Base-by-base conservation (phyloP, 2,113 vertebrate genomes). In the Peucedramus taeniatus region DNA sequence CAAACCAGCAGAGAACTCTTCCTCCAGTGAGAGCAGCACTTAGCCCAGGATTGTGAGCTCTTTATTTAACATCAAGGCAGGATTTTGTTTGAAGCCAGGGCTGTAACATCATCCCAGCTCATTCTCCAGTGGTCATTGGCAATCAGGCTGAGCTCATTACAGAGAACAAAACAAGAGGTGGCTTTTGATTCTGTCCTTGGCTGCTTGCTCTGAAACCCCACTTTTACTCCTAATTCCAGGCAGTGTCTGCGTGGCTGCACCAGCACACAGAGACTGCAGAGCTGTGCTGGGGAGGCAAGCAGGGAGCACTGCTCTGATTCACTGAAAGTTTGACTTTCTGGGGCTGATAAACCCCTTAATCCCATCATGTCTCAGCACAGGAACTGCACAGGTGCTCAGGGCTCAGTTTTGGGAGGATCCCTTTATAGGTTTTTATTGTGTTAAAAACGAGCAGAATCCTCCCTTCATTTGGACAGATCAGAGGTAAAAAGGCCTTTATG, bases 51-150 rank as follows among this genome's bases (percentile, higher is more conserved):
- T 16, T 44, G 50, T 51, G 35, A 26, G 31, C 33, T 35, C 79
- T 83, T 87, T 40, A 68, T 68, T 88, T 47, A 81, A 77, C 91
- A 87, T 93, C 94, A 74, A 90, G 86, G 80, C 83, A 63, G 89
- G 65, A 6, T 54, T 83, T 42, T 80, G 76, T 93, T 93, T 93
- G 95, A 95, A 92, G 94, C 71, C 80, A 31, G 80, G 24, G 45
- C 66, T 92, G 27, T 45, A 88, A 19, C 83, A 70, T 79, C 84
- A 79, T 79, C 77, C 54, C 80, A 50, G 78, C 57, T 86, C 47
- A 28, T 81, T 87, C 40, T 50, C 0, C 9, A 33, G 47, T n/a
- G 83, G 6, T 57, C 4, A 8, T 44, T 83, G 90, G 71, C 80
- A 74, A 11, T 92, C 72, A 74, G 53, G 40, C 86, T 27, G 63